phyloP scores from a whole-genome alignment of 2,113 vertebrate genomes.

The Merops nubicus region DNA sequence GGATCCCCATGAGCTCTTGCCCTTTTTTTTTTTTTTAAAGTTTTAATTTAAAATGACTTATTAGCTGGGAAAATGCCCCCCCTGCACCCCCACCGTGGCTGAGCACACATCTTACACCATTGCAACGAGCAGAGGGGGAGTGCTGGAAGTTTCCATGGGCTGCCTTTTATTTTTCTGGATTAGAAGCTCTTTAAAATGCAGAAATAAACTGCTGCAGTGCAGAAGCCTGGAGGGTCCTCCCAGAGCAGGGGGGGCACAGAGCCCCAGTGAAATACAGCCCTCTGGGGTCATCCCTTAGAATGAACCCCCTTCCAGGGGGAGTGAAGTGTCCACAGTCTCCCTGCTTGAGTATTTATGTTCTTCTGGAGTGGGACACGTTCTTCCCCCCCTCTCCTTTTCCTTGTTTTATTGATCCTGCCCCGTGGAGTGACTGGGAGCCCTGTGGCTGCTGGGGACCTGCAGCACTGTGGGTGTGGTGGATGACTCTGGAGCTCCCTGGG shows the following conservation, averaged over 20 bases:
- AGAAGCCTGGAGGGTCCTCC: neutral
- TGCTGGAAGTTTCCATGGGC: neutral
- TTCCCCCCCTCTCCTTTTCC: fast-evolving
- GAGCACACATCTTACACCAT: neutral
- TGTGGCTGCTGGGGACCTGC: neutral
- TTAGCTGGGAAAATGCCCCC: neutral
- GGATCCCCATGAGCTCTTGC: neutral
- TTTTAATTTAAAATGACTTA: constrained; percentile 8
- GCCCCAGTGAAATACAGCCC: neutral
- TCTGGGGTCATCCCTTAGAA: neutral
- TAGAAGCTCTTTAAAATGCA: neutral
- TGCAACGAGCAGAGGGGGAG: neutral
- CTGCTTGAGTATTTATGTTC: constrained; percentile 18
- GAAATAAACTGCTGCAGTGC: constrained; percentile 32
- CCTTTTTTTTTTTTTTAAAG: too few species aligned
- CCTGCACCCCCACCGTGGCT: neutral
- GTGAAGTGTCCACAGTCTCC: neutral
- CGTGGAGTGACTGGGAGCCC: neutral
- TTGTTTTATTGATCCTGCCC: neutral
- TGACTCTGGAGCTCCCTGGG: neutral
- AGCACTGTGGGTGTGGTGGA: neutral
- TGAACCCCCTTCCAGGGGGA: neutral
- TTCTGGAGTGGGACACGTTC: neutral
- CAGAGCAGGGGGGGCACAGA: fast-evolving
- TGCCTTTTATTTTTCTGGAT: neutral